Evolutionary conservation across 2,113 vertebrate genomes (phyloP).

Genomic region (human (Homo sapiens)): GRCh38 chr20:46636501-46637000

Average conservation of each 20-base stretch:
- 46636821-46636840: no score
- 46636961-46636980: no score
- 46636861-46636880: no score
- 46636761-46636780: not conserved
- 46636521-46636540: accelerated
- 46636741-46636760: not conserved
- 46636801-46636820: no score
- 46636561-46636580: no score
- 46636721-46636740: not conserved
- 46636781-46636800: not conserved
- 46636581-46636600: not conserved
- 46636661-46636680: not conserved
- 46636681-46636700: not conserved
- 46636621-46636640: accelerated
- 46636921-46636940: no score
- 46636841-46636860: no score
- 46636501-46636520: not conserved
- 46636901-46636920: no score
- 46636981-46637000: no score
- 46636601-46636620: not conserved
- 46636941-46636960: no score
- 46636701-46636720: not conserved
- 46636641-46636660: not conserved
- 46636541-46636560: not conserved
- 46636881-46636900: no score